A percentile compares a stretch with the other conserved stretches of the same genome.
Conservation (phyloP, 2,113 vertebrate genomes). For the Crypturellus undulatus region DNA sequence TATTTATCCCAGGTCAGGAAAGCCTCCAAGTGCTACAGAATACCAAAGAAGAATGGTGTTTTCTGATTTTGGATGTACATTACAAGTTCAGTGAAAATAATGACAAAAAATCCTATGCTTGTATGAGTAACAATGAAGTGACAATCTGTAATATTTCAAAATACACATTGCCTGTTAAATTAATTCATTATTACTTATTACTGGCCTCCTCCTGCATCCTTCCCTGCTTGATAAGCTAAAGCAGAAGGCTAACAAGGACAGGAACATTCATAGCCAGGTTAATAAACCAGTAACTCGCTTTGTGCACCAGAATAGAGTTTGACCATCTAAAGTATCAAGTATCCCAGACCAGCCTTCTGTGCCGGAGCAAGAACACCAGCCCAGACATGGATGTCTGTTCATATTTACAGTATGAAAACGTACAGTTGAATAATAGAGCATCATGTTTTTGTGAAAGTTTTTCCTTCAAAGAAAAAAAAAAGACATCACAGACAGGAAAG, state of each 20-base stretch:
- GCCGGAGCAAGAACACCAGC: not conserved
- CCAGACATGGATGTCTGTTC: not conserved
- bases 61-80: not conserved
- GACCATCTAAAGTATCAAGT: not conserved
- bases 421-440: not conserved
- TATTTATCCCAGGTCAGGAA: not conserved
- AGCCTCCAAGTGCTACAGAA: not conserved
- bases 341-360: not conserved
- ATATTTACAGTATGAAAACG: not conserved
- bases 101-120: not conserved
- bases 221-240: not conserved
- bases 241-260: not conserved
- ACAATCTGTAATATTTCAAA: not conserved
- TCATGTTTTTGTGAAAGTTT: not conserved
- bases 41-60: not conserved
- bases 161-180: not conserved
- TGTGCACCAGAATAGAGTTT: rapidly evolving
- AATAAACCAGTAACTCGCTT: not conserved
- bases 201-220: not conserved
- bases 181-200: not conserved
- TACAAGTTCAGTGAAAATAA: not conserved
- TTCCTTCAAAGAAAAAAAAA: not conserved
- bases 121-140: not conserved
- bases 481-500: not conserved
- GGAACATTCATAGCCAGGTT: not conserved